phyloP scores from a whole-genome alignment of 1,140 invertebrate species.

The Pectinophora gossypiella region DNA sequence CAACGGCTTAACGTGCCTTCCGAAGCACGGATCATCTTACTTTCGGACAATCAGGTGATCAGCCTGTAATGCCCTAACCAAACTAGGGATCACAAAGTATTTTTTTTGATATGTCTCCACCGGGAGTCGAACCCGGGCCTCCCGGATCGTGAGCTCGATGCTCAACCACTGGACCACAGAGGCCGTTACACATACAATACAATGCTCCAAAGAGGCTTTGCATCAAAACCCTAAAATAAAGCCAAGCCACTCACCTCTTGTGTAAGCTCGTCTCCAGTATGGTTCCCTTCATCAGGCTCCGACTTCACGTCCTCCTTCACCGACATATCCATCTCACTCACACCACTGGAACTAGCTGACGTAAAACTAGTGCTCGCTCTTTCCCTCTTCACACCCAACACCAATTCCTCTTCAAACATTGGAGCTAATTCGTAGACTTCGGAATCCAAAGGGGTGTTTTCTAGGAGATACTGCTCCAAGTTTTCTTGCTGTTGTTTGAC shows the following conservation, averaged over 20 bases:
- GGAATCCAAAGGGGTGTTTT: conserved; percentile 63
- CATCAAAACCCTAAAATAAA: too few species aligned
- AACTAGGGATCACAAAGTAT: not conserved
- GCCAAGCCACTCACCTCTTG: conserved; percentile 71
- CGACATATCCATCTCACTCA: conserved; percentile 62
- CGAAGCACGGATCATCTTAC: too few species aligned
- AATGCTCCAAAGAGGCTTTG: not conserved
- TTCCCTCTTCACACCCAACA: conserved; percentile 61
- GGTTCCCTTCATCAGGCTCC: conserved; percentile 66
- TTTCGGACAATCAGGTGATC: too few species aligned
- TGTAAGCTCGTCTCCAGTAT: conserved; percentile 66
- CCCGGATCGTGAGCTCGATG: not conserved
- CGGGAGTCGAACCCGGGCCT: not conserved
- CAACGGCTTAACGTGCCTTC: too few species aligned
- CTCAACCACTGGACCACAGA: not conserved
- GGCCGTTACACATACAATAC: not conserved
- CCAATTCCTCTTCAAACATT: conserved; percentile 60
- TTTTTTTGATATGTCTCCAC: too few species aligned
- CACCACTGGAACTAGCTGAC: conserved; percentile 67
- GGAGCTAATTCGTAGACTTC: conserved; percentile 58
- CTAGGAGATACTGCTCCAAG: conserved; percentile 61
- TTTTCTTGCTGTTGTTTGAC: conserved; percentile 59
- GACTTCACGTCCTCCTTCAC: conserved; percentile 51
- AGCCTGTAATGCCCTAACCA: not conserved
- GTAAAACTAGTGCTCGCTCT: conserved; percentile 71